Evolutionary conservation across 1,140 invertebrate species (phyloP).

Genomic region (Papilio polyxenes): DNA sequence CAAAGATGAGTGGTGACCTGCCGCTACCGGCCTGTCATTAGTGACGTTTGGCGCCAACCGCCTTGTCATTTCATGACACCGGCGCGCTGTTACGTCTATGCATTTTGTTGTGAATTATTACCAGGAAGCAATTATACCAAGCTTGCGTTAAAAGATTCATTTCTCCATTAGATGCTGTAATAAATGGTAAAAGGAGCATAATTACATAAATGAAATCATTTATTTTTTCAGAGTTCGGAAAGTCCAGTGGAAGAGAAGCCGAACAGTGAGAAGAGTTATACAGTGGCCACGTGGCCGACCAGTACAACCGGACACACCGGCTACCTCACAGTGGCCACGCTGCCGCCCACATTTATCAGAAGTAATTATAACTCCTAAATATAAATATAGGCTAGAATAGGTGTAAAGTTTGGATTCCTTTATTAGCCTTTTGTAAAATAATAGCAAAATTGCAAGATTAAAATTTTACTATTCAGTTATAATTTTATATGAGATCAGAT

Average conservation of each 20-base stretch:
- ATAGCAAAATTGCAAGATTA: neutral
- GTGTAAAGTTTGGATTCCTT: too few species aligned
- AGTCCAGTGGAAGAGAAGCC: slow-evolving; percentile 74
- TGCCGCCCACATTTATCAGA: slow-evolving; percentile 82
- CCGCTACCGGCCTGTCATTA: slow-evolving; percentile 41
- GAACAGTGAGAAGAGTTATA: slow-evolving; percentile 80
- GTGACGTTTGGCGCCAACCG: slow-evolving; percentile 42
- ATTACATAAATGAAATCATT: neutral
- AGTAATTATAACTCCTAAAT: slow-evolving; percentile 48
- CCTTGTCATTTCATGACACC: slow-evolving; percentile 41
- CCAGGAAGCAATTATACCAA: neutral
- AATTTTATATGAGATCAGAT: neutral
- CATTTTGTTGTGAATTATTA: neutral
- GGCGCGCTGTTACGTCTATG: neutral
- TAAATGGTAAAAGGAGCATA: neutral
- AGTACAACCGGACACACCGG: slow-evolving; percentile 95
- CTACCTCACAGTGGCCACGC: slow-evolving; percentile 94
- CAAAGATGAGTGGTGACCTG: slow-evolving; percentile 39
- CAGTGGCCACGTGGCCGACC: slow-evolving; percentile 85
- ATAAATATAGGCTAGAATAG: neutral
- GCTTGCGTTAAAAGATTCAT: neutral
- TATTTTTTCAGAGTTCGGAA: slow-evolving; percentile 67
- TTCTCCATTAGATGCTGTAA: neutral
- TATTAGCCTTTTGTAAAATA: neutral
- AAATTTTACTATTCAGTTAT: neutral